phyloP scores from a whole-genome alignment of 2,113 vertebrate genomes.

The Pterocles gutturalis region DNA sequence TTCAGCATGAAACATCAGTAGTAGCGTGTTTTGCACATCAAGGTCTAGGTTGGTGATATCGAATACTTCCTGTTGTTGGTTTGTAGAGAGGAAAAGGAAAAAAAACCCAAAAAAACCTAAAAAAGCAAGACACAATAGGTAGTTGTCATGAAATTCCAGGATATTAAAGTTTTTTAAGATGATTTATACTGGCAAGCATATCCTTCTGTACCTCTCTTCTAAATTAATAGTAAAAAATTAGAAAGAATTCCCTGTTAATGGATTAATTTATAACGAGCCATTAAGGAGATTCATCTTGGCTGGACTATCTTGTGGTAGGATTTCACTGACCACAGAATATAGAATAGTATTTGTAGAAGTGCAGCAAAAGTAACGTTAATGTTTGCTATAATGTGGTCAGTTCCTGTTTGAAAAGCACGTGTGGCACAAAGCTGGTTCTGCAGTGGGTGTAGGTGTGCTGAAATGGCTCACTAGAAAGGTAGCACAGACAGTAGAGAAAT shows the following conservation, averaged over 20 bases:
- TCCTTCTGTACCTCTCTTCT: background rate
- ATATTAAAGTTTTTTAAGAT: background rate
- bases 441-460: background rate
- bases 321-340: background rate
- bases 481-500: background rate
- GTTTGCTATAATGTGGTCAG: background rate
- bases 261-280: background rate
- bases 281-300: background rate
- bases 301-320: background rate
- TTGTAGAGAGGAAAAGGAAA: background rate
- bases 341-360: background rate
- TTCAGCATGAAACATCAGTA: background rate
- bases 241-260: background rate
- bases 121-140: background rate
- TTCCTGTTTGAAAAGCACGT: background rate
- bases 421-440: background rate
- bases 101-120: background rate
- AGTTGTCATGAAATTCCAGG: background rate
- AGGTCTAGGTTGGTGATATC: background rate
- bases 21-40: background rate
- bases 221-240: background rate
- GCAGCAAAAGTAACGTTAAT: background rate
- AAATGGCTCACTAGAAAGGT: background rate
- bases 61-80: background rate
- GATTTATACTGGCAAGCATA: background rate